Evolutionary conservation across 2,113 vertebrate species (phyloP).

Genomic region (Bothrops jararaca): DNA sequence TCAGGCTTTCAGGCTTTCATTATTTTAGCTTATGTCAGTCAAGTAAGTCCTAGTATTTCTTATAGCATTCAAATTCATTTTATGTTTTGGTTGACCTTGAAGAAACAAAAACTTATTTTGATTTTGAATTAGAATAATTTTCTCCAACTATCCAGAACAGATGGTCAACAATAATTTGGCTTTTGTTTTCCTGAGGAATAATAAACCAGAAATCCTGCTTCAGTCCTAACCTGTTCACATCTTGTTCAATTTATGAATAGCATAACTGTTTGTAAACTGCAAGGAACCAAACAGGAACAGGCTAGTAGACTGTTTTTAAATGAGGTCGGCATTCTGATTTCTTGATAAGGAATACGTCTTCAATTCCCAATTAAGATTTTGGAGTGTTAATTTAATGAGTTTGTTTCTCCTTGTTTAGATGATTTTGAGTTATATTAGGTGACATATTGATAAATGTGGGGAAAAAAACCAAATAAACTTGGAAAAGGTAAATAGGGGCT

Average conservation of each 20-base stretch:
- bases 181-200: not conserved
- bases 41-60: not conserved
- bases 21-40: not conserved
- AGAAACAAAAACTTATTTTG: not conserved
- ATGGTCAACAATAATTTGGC: not conserved
- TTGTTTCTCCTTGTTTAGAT: conserved; percentile 15
- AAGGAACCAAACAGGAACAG: not conserved
- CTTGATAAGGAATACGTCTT: not conserved
- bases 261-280: not conserved
- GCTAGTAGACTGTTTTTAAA: too few species aligned
- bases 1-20: not conserved
- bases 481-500: not conserved
- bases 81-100: not conserved
- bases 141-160: not conserved
- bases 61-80: not conserved
- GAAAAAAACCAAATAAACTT: conserved; percentile 1
- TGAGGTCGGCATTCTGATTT: not conserved
- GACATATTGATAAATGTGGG: not conserved
- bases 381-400: conserved; percentile 35
- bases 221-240: not conserved
- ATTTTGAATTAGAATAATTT: not conserved
- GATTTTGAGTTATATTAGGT: conserved; percentile 6
- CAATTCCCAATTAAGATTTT: not conserved
- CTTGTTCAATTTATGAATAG: not conserved
- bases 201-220: not conserved